These are phyloP conservation scores for Anoplolepis gracilipes DNA, from an alignment of 1,140 invertebrate genomes.

Conservation along the genomic window DNA sequence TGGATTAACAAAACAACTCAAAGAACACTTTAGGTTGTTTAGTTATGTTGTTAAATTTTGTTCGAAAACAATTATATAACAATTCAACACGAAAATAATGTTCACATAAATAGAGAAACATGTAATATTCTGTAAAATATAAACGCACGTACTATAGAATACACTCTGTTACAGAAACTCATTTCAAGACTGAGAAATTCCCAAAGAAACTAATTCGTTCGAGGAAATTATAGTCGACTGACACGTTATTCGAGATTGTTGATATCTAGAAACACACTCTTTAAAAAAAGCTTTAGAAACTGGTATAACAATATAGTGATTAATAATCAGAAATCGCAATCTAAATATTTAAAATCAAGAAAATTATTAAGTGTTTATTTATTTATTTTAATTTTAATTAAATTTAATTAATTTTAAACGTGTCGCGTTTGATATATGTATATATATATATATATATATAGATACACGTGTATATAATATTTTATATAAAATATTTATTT, in stretches of 20 bases:
- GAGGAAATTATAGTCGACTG: slow-evolving; percentile 12
- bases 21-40: background rate
- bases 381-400: too few species aligned
- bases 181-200: background rate
- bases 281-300: slow-evolving; percentile 10
- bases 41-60: slow-evolving; percentile 10
- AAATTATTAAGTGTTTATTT: too few species aligned
- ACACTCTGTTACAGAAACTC: background rate
- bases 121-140: background rate
- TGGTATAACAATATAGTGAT: background rate
- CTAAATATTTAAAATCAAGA: background rate
- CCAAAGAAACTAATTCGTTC: slow-evolving; percentile 23
- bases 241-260: background rate
- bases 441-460: too few species aligned
- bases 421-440: too few species aligned
- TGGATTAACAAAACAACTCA: background rate
- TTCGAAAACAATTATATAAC: background rate
- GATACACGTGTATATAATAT: too few species aligned
- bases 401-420: too few species aligned
- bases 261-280: background rate
- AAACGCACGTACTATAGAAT: background rate
- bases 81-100: background rate
- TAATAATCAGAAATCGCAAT: background rate
- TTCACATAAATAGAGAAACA: too few species aligned
- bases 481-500: background rate